phyloP scores from a whole-genome alignment of 2,888 invertebrate genomes.

The Tenodera sinensis region DNA sequence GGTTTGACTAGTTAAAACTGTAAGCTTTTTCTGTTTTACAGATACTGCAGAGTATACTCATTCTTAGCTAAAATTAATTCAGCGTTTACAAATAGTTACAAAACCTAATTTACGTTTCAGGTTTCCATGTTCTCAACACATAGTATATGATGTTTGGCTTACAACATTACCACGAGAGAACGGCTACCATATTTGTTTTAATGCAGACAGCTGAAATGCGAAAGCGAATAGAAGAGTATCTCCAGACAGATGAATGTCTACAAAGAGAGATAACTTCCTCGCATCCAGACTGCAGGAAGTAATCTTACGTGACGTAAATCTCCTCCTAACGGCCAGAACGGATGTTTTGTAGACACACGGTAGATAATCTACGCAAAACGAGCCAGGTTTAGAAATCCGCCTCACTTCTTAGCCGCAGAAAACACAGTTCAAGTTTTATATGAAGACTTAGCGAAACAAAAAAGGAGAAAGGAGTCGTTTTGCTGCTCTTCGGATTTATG shows the following conservation, averaged over 20 bases:
- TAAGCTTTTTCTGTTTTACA: no score
- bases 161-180: no score
- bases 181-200: no score
- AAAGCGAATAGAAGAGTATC: not conserved
- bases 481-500: conserved; percentile 1
- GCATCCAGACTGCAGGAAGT: not conserved
- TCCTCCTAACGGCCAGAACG: not conserved
- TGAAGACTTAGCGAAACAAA: not conserved
- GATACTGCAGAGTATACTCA: no score
- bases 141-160: no score
- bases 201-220: not conserved
- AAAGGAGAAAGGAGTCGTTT: not conserved
- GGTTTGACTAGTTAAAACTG: no score
- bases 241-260: not conserved
- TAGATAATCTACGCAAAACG: not conserved
- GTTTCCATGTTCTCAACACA: no score
- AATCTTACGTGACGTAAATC: not conserved
- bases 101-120: no score
- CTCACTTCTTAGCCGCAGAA: not conserved
- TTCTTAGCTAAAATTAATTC: no score
- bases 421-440: not conserved
- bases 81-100: no score
- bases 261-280: not conserved
- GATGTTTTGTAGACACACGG: not conserved
- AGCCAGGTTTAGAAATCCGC: not conserved